Conservation (phyloP, 2,113 vertebrate species). For the Hystrix cristata region DNA sequence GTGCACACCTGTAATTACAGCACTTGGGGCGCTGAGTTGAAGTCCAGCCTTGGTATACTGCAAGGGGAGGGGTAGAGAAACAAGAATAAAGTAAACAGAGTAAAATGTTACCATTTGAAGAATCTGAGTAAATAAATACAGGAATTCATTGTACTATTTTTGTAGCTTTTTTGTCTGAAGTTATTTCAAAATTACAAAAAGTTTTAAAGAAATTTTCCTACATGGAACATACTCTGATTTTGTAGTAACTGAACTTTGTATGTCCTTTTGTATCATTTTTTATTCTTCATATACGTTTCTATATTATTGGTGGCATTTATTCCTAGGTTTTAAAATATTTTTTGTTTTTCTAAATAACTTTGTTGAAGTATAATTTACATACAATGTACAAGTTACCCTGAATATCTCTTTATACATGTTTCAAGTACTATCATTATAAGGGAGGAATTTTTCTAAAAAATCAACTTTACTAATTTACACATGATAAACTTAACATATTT, state of each 20-base stretch:
- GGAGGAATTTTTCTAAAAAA: background rate
- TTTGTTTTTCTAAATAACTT: conserved; percentile 38
- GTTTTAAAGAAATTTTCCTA: background rate
- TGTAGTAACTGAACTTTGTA: background rate
- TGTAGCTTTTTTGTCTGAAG: conserved; percentile 6
- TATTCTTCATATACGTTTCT: background rate
- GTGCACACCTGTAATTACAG: no score
- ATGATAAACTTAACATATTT: conserved; percentile 5
- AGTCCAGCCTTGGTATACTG: background rate
- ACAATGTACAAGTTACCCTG: background rate
- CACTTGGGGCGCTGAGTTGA: background rate
- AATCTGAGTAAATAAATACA: background rate
- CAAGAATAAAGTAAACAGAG: background rate
- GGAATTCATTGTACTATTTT: conserved; percentile 3
- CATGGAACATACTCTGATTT: conserved; percentile 2
- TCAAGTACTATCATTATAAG: background rate
- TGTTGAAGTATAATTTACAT: background rate
- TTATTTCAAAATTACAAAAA: conserved; percentile 7
- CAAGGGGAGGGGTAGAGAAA: background rate
- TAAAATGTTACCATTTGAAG: background rate
- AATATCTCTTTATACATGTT: background rate
- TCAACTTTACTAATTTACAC: background rate
- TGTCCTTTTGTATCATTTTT: background rate
- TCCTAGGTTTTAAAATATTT: conserved; percentile 38
- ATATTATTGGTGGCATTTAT: background rate